phyloP scores from a whole-genome alignment of 2,113 vertebrate genomes.

The Synchiropus splendidus region DNA sequence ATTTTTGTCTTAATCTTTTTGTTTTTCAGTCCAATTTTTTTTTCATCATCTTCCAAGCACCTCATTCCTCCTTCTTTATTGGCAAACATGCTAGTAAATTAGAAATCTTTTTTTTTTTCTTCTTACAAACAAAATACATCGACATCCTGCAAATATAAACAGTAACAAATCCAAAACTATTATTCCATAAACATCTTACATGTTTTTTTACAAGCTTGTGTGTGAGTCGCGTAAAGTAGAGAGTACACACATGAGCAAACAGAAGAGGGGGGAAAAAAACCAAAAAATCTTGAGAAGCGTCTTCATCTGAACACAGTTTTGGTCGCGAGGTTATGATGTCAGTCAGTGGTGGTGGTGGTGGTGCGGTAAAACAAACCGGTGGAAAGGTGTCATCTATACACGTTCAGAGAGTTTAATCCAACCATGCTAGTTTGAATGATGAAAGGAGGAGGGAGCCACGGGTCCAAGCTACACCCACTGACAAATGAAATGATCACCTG shows the following conservation, averaged over 20 bases:
- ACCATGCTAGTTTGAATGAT: too few species aligned
- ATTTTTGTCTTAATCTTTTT: slow-evolving; percentile 14
- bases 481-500: background rate
- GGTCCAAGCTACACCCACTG: too few species aligned
- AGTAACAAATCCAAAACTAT: slow-evolving; percentile 97
- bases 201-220: slow-evolving; percentile 75
- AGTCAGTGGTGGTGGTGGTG: background rate
- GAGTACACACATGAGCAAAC: slow-evolving; percentile 61
- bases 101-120: slow-evolving; percentile 86
- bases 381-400: too few species aligned
- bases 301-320: slow-evolving; percentile 7
- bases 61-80: slow-evolving; percentile 96
- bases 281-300: slow-evolving; percentile 20
- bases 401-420: too few species aligned
- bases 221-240: slow-evolving; percentile 81
- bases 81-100: slow-evolving; percentile 93
- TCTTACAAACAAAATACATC: slow-evolving; percentile 85
- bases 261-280: slow-evolving; percentile 35
- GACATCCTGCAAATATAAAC: slow-evolving; percentile 98
- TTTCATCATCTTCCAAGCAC: slow-evolving; percentile 31
- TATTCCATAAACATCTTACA: slow-evolving; percentile 80
- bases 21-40: slow-evolving; percentile 11
- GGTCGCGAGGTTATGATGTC: slow-evolving; percentile 18
- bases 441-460: too few species aligned
- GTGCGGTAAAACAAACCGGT: background rate